Evolutionary conservation across 2,113 vertebrate species (phyloP), one percentile per base, ranked within the genome.

Genomic region (Osmerus mordax): DNA sequence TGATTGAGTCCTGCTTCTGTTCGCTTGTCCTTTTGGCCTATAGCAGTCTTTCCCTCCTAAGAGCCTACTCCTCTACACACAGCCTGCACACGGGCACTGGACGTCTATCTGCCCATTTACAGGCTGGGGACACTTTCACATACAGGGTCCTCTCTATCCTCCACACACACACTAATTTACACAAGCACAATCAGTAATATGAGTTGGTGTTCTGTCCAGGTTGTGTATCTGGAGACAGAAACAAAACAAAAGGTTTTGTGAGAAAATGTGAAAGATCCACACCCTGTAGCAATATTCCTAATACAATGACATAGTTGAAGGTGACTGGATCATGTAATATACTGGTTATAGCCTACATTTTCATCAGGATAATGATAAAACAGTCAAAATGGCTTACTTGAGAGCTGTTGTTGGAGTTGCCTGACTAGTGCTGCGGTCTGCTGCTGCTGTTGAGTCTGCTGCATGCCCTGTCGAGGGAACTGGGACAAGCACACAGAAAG

Each of bases 361-460:
- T 0, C 41, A 9, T 47, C 41, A 47, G 41, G 41, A 47, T 12
- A 47, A 7, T 47, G 7, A 47, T 11, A 12, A 12, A 47, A 64
- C 3, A 65, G 60, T 0, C 0, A 12, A 67, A 9, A 32, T 0
- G 1, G 74, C 95, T 96, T 93, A 98, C 97, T 98, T 89, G 96
- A 98, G 81, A 99, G 95, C 86, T 99, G 97, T 76, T 99, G 95
- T 68, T 99, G 97, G 80, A 99, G 95, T 77, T 98, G 97, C 81
- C 96, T 91, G 89, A 98, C 96, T 89, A 99, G 91, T 80, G 96
- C 96, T 78, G 96, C 97, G 3, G 97, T 98, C 84, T 99, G 97
- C 77, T 99, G 97, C 88, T 99, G 97, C 84, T 99, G 97, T 78
- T 98, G 97, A 0, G 97, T 99, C 89, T 99, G 97, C 87, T 99